phyloP scores from a whole-genome alignment of 2,888 invertebrate species.

The Microplitis deprimator region DNA sequence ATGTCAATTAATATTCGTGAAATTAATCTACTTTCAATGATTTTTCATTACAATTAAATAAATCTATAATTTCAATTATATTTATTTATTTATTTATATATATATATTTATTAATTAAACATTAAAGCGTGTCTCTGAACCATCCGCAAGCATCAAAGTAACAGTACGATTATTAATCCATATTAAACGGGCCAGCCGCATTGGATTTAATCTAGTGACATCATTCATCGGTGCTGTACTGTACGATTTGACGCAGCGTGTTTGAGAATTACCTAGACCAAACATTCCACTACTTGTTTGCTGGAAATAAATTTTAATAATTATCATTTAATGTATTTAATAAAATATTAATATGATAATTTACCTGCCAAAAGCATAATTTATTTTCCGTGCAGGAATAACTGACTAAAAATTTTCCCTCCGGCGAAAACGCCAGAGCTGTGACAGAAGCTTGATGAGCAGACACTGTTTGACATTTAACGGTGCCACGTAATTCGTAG shows the following conservation, averaged over 20 bases:
- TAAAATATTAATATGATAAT: constrained; percentile 21
- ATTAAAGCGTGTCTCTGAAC: constrained; percentile 90
- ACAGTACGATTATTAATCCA: constrained; percentile 97
- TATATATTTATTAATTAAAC: constrained; percentile 26
- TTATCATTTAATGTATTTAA: background rate
- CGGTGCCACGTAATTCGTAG: constrained; percentile 93
- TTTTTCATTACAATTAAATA: background rate
- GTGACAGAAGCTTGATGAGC: constrained; percentile 93
- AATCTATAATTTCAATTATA: constrained; percentile 3
- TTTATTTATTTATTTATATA: background rate
- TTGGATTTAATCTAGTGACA: constrained; percentile 87
- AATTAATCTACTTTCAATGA: background rate
- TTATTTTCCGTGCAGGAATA: constrained; percentile 95
- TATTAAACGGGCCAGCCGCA: constrained; percentile 90
- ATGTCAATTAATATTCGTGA: background rate
- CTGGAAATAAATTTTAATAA: constrained; percentile 55
- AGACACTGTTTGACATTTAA: constrained; percentile 92
- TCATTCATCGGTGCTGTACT: constrained; percentile 94
- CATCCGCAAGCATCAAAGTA: constrained; percentile 94
- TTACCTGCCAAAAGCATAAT: constrained; percentile 97
- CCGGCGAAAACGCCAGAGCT: constrained; percentile 95
- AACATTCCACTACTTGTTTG: constrained; percentile 90
- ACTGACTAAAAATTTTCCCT: constrained; percentile 96
- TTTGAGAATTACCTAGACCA: constrained; percentile 97
- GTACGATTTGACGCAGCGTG: constrained; percentile 95